Conservation (phyloP, 2,888 invertebrate genomes). For the Xylocampa areola region DNA sequence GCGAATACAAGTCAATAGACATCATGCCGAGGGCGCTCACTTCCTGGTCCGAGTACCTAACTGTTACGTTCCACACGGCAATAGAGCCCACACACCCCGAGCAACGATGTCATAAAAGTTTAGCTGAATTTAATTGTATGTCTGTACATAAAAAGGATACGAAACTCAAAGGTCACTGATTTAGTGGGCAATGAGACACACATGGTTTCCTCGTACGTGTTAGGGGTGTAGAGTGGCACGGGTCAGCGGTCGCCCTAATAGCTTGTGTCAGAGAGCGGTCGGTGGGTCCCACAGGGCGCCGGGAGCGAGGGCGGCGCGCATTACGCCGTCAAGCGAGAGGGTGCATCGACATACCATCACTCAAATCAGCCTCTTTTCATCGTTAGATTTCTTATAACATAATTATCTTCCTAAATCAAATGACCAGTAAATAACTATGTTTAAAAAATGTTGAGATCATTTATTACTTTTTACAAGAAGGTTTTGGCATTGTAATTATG, state of each 20-base stretch:
- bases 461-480: neutral
- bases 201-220: conserved; percentile 63
- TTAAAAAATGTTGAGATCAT: neutral
- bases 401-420: neutral
- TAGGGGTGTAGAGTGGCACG: conserved; percentile 75
- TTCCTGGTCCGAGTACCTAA: conserved; percentile 78
- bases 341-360: conserved; percentile 35
- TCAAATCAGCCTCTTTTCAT: conserved; percentile 20
- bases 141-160: conserved; percentile 65
- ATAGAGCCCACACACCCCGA: conserved; percentile 57
- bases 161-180: conserved; percentile 76
- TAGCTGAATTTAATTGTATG: conserved; percentile 67
- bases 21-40: conserved; percentile 75
- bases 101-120: conserved; percentile 60
- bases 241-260: conserved; percentile 82
- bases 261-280: conserved; percentile 70
- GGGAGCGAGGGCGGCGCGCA: conserved; percentile 50
- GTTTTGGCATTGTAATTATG: conserved; percentile 31
- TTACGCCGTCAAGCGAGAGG: conserved; percentile 20
- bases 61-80: conserved; percentile 64
- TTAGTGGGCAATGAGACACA: conserved; percentile 70
- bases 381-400: conserved; percentile 13
- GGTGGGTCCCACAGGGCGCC: conserved; percentile 60
- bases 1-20: conserved; percentile 84
- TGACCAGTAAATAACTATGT: neutral